These are phyloP conservation scores for Pasiphila rectangulata DNA, from an alignment of 2,888 invertebrate genomes.

Conservation along the genomic window DNA sequence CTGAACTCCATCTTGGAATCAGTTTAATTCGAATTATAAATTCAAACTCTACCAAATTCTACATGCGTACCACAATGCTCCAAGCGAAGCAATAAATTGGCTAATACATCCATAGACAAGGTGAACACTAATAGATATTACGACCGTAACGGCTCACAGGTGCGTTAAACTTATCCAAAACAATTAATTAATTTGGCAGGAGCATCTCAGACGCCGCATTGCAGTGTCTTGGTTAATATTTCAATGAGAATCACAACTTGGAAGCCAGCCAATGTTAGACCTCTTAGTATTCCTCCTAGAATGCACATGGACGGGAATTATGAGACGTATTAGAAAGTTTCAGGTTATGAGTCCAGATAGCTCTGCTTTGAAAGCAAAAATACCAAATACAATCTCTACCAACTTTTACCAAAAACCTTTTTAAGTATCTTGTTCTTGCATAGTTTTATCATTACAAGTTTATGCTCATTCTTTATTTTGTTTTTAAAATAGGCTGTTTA, in stretches of 20 bases:
- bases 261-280: conserved; percentile 62
- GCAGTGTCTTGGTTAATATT: conserved; percentile 78
- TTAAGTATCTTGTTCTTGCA: too few species aligned
- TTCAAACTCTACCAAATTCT: too few species aligned
- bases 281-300: conserved; percentile 37
- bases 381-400: too few species aligned
- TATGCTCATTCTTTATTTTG: too few species aligned
- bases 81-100: neutral
- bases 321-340: conserved; percentile 14
- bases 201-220: conserved; percentile 63
- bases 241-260: conserved; percentile 75
- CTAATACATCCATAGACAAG: neutral
- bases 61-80: too few species aligned
- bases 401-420: too few species aligned
- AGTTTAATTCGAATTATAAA: too few species aligned
- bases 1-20: too few species aligned
- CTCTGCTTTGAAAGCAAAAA: neutral
- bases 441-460: too few species aligned
- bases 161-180: conserved; percentile 26
- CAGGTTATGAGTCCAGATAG: conserved; percentile 2
- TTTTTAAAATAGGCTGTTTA: too few species aligned
- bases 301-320: conserved; percentile 30
- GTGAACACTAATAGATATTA: conserved; percentile 11
- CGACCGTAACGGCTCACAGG: conserved; percentile 13
- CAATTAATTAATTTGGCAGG: conserved; percentile 53